phyloP scores from a whole-genome alignment of 2,888 invertebrate genomes.

The Dolomedes plantarius region DNA sequence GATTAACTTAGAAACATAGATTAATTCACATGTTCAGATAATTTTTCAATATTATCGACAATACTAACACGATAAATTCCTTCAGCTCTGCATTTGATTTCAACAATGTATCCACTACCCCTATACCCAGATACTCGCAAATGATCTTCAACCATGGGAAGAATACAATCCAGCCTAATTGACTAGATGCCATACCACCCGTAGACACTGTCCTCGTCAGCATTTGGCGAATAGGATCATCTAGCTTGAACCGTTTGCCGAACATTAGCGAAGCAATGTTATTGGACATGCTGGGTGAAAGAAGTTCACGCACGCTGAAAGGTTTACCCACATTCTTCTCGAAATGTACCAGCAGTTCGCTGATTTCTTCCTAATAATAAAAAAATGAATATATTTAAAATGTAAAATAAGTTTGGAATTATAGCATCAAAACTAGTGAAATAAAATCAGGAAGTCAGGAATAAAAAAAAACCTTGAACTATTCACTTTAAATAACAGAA shows the following conservation, averaged over 20 bases:
- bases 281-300: slow-evolving; percentile 72
- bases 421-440: too few species aligned
- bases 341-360: slow-evolving; percentile 22
- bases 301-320: background rate
- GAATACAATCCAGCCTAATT: slow-evolving; percentile 30
- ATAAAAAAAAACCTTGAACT: too few species aligned
- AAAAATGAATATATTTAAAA: too few species aligned
- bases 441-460: too few species aligned
- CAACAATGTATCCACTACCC: background rate
- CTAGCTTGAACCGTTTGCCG: slow-evolving; percentile 71
- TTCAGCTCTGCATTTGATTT: background rate
- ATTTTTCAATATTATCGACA: too few species aligned
- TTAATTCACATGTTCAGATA: too few species aligned
- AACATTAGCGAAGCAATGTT: slow-evolving; percentile 72
- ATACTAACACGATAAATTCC: slow-evolving; percentile 16
- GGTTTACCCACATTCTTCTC: background rate
- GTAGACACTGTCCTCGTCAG: slow-evolving; percentile 13
- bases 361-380: slow-evolving; percentile 44
- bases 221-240: slow-evolving; percentile 61
- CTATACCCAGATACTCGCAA: background rate
- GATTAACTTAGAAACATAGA: too few species aligned
- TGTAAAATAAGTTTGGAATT: too few species aligned
- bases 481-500: too few species aligned
- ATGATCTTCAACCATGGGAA: slow-evolving; percentile 35
- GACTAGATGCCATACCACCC: background rate